Conservation (phyloP, 2,888 invertebrate species). For the Mellilla xanthometata region DNA sequence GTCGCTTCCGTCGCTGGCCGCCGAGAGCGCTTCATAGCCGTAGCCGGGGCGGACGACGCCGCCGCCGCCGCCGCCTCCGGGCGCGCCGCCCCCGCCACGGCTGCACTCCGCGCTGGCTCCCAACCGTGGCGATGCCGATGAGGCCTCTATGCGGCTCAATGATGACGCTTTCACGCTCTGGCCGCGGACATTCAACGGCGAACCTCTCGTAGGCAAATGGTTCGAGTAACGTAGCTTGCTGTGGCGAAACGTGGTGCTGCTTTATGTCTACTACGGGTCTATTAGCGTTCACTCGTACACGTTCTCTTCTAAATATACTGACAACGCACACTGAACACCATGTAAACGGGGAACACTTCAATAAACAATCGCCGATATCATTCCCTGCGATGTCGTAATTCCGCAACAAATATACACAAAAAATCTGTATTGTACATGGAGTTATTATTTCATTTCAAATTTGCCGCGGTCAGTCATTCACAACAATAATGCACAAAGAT, state of each 20-base stretch:
- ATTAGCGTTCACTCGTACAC: conserved; percentile 18
- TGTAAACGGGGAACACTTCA: conserved; percentile 17
- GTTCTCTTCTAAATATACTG: conserved; percentile 17
- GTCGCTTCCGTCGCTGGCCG: conserved; percentile 75
- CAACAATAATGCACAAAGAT: conserved; percentile 45
- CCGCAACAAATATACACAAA: conserved; percentile 3
- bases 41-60: conserved; percentile 75
- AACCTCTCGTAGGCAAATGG: conserved; percentile 62
- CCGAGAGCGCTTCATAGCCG: conserved; percentile 77
- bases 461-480: conserved; percentile 43
- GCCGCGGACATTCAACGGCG: conserved; percentile 62
- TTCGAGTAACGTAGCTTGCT: conserved; percentile 75
- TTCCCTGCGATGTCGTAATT: background rate
- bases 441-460: conserved; percentile 32
- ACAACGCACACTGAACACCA: conserved; percentile 25
- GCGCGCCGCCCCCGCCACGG: conserved; percentile 51
- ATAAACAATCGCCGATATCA: conserved; percentile 3
- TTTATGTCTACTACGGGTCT: conserved; percentile 39
- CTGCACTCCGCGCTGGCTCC: conserved; percentile 60
- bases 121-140: conserved; percentile 66
- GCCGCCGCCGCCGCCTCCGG: conserved; percentile 59
- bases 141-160: conserved; percentile 73
- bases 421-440: conserved; percentile 18
- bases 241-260: conserved; percentile 78
- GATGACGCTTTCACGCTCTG: conserved; percentile 69